Evolutionary conservation across 2,888 invertebrate genomes (phyloP), one percentile per base, ranked within the genome.

Genomic region (Parnassius orleans): DNA sequence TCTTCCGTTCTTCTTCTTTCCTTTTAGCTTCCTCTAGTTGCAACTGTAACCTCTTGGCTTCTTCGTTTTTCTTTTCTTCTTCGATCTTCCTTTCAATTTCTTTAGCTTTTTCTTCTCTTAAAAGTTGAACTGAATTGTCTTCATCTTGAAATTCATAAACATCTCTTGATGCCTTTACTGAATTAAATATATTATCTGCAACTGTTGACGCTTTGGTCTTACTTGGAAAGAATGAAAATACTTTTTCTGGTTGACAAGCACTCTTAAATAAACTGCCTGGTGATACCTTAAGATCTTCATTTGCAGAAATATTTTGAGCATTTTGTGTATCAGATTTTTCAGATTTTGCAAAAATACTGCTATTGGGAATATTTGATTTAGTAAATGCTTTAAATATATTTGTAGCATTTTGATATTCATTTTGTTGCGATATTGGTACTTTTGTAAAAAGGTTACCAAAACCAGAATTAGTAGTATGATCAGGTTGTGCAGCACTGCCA

Each of bases 261-360:
- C 76, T 86, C 77, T 90, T 90, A 64, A 90, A 91, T 63, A 90
- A 75, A 64, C 75, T 86, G 10, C 84, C 80, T 10, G 90, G 87
- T 10, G 88, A 86, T 53, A 83, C 61, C 46, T 75, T 76, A 52
- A 63, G 69, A 46, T 73, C 64, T 51, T 72, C 51, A 41, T 57
- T 62, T 53, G 47, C 11, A 50, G 19, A 24, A 19, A 43, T 33
- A 10, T 24, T 53, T 41, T 44, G 46, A 3, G 14, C n/a, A 3
- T 24, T 47, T 57, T 48, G 43, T 24, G 24, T 14, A 53, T 47
- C 52, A 2, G 14, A 3, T 47, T 51, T 59, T 55, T 56, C 41
- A 46, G 58, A 55, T n/a, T 61, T 73, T 44, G 50, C 33, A 5
- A 58, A 63, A 51, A 58, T 55, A 50, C 65, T 56, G 55, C 73